These are phyloP conservation scores for Amitus sp. DNA, from an alignment of 2,888 invertebrate genomes.

Conservation along the genomic window DNA sequence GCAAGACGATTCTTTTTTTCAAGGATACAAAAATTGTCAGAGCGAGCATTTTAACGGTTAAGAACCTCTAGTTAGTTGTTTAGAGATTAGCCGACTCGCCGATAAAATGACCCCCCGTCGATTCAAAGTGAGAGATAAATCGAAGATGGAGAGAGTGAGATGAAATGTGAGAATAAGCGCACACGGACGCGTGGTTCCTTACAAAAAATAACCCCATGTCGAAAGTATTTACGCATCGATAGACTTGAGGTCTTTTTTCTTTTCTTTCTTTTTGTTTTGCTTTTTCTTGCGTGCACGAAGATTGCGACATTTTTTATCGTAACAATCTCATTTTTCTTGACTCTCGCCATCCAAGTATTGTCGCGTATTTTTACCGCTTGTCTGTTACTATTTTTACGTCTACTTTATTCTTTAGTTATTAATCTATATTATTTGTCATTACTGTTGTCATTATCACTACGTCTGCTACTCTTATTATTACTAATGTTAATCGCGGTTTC, in stretches of 20 bases:
- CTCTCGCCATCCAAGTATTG: constrained; percentile 6
- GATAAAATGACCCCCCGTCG: constrained; percentile 19
- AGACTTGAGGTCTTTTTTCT: constrained; percentile 22
- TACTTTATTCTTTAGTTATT: constrained; percentile 7
- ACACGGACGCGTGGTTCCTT: constrained; percentile 36
- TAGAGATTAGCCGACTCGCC: constrained; percentile 55
- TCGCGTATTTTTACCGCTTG: constrained; percentile 4
- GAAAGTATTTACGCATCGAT: constrained; percentile 37
- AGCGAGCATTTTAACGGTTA: constrained; percentile 63
- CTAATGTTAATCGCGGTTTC: constrained; percentile 40
- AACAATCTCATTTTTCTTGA: not conserved
- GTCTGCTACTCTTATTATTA: constrained; percentile 32
- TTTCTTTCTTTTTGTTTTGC: constrained; percentile 14
- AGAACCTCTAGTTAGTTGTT: constrained; percentile 59
- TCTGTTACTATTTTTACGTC: constrained; percentile 30
- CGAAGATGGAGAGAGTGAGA: not conserved
- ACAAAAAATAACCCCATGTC: constrained; percentile 42
- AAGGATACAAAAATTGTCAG: constrained; percentile 58
- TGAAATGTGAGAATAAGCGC: constrained; percentile 37
- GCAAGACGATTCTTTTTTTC: constrained; percentile 61
- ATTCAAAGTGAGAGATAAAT: not conserved
- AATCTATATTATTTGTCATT: constrained; percentile 18
- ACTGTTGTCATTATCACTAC: constrained; percentile 32
- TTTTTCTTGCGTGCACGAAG: too few species aligned
- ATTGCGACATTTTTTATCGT: too few species aligned